Conservation (phyloP, 2,113 vertebrate species). For the Chaetorhynchus papuensis region DNA sequence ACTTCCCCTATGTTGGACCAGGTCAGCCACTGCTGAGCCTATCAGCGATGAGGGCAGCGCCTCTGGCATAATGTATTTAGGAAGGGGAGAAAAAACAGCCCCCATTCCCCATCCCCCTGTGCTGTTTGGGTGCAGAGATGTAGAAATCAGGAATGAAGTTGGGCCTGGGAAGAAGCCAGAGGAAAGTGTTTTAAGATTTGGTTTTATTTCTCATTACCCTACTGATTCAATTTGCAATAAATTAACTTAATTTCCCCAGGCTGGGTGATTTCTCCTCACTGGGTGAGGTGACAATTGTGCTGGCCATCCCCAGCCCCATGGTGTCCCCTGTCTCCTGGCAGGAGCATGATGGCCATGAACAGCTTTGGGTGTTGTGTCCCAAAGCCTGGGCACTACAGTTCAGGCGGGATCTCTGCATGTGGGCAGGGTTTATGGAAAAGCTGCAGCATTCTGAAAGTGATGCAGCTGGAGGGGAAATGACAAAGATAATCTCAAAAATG, state of each 20-base stretch:
- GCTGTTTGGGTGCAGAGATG: background rate
- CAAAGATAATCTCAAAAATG: background rate
- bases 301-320: background rate
- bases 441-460: background rate
- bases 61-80: background rate
- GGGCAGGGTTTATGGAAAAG: background rate
- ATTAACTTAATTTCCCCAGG: background rate
- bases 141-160: background rate
- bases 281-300: background rate
- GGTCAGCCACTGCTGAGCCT: background rate
- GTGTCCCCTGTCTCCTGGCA: background rate
- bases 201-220: background rate
- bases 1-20: background rate
- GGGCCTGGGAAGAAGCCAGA: background rate
- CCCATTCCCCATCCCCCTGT: background rate
- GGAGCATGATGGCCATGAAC: background rate
- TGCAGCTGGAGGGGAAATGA: background rate
- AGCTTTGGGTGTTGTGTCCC: background rate
- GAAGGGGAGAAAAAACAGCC: background rate
- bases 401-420: background rate
- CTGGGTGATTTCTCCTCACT: background rate
- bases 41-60: rapidly evolving
- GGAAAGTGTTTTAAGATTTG: background rate
- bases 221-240: background rate
- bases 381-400: background rate